Percentiles rank a stretch among this genome's conserved stretches.
Evolutionary conservation across 2,888 invertebrate genomes (phyloP).

Genomic region (Calameuta idolon): DNA sequence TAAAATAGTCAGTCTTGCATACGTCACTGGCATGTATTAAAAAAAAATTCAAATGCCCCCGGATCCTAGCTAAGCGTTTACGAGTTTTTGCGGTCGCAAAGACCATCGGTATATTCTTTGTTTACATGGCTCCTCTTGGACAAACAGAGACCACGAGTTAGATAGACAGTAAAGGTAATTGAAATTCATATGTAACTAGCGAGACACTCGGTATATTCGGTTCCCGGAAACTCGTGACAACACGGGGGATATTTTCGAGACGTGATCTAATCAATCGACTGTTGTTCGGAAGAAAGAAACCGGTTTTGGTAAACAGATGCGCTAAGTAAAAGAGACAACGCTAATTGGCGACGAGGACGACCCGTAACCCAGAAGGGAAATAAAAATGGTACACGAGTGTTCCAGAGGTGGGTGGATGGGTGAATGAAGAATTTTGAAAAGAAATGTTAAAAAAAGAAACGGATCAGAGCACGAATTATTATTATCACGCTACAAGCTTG

Average conservation of each 20-base stretch:
- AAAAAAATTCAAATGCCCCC: not conserved
- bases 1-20: not conserved
- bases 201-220: not conserved
- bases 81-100: not conserved
- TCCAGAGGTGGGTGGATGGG: not conserved
- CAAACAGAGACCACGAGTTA: not conserved
- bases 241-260: slow-evolving; percentile 5
- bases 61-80: not conserved
- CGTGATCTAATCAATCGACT: slow-evolving; percentile 40
- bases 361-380: not conserved
- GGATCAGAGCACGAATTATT: too few species aligned
- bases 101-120: not conserved
- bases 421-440: not conserved
- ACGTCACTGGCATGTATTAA: not conserved
- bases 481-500: too few species aligned
- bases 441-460: too few species aligned
- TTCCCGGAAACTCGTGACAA: not conserved
- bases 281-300: slow-evolving; percentile 32
- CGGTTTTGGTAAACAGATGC: slow-evolving; percentile 35
- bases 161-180: not conserved
- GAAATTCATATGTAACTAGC: not conserved
- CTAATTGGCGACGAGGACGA: not conserved
- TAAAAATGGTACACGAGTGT: not conserved
- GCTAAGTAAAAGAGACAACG: not conserved
- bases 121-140: not conserved